Evolutionary conservation across 2,888 invertebrate genomes (phyloP).

Genomic region (Blera fallax): DNA sequence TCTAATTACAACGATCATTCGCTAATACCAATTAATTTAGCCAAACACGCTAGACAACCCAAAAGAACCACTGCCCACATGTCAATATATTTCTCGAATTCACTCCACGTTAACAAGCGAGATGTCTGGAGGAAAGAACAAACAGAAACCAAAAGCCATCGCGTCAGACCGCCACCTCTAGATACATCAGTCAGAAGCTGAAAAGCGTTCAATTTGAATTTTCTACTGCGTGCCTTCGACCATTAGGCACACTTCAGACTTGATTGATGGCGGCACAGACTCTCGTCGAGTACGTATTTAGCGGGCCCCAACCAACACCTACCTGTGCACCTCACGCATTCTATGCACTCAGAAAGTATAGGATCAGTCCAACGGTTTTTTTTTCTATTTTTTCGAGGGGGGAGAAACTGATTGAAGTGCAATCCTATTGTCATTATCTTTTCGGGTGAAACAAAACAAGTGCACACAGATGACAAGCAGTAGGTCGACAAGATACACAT

Average conservation of each 20-base stretch:
- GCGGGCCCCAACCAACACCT: constrained; percentile 7
- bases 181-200: constrained; percentile 52
- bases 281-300: constrained; percentile 52
- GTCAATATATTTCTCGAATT: constrained; percentile 54
- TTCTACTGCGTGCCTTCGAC: constrained; percentile 54
- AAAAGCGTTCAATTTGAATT: constrained; percentile 56
- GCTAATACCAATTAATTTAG: constrained; percentile 67
- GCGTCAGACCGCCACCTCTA: constrained; percentile 16
- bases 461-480: constrained; percentile 65
- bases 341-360: neutral
- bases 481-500: constrained; percentile 66
- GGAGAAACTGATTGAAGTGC: constrained; percentile 54
- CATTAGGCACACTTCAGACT: constrained; percentile 66
- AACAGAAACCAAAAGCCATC: constrained; percentile 2
- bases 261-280: constrained; percentile 64
- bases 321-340: constrained; percentile 36
- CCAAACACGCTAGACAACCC: constrained; percentile 47
- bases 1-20: constrained; percentile 66
- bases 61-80: constrained; percentile 55
- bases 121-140: constrained; percentile 19
- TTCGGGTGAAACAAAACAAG: constrained; percentile 60
- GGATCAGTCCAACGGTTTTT: neutral
- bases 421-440: constrained; percentile 63
- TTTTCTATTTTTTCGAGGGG: constrained; percentile 15
- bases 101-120: constrained; percentile 11